phyloP scores from a whole-genome alignment of 1,140 invertebrate species.

The Chrysomallon squamiferum region DNA sequence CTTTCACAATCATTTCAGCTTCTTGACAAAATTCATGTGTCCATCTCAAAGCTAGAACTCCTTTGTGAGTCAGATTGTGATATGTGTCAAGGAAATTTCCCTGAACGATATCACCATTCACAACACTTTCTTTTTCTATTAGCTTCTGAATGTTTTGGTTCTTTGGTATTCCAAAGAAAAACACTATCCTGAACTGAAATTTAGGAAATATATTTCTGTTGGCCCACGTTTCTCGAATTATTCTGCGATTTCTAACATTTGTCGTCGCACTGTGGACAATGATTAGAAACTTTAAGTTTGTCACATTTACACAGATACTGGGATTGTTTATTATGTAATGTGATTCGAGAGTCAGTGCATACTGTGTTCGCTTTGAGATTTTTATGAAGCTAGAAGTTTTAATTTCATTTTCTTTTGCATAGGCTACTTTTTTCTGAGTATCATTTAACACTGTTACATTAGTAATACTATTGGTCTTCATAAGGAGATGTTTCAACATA shows the following conservation, averaged over 20 bases:
- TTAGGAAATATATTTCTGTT: neutral
- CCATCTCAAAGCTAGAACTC: neutral
- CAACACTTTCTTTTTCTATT: neutral
- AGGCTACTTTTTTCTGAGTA: neutral
- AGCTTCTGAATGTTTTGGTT: neutral
- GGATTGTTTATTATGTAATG: too few species aligned
- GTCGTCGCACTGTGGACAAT: neutral
- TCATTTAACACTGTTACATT: neutral
- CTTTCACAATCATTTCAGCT: slow-evolving; percentile 1
- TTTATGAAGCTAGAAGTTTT: too few species aligned
- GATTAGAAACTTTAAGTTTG: neutral
- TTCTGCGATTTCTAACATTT: neutral
- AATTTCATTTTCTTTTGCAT: too few species aligned
- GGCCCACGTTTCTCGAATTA: neutral
- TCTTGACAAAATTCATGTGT: neutral
- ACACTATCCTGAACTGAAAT: neutral
- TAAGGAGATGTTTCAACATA: too few species aligned
- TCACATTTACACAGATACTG: too few species aligned
- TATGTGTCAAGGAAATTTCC: neutral
- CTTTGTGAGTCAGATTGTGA: neutral
- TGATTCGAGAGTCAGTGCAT: too few species aligned
- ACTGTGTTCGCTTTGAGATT: too few species aligned
- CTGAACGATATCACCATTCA: neutral
- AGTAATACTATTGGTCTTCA: too few species aligned
- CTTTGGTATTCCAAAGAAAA: neutral